Percentiles rank a stretch among this genome's conserved stretches.
Conservation (phyloP, 30 jellyfish, hydroid and myxozoan genomes). For the Catostylus mosaicus region DNA sequence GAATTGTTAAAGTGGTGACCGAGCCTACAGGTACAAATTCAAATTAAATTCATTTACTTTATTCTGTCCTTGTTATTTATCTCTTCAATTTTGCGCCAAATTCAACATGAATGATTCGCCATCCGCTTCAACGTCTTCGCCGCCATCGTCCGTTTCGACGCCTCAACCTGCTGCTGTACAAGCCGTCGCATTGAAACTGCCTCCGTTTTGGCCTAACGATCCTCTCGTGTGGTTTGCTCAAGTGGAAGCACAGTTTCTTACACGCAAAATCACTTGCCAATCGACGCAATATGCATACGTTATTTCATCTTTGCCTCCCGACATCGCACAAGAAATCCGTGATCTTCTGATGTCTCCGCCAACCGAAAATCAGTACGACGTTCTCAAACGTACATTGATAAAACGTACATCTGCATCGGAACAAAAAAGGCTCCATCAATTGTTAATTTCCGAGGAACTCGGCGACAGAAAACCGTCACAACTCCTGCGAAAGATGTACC, state of each 20-base stretch:
- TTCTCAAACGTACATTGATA: constrained; percentile 1
- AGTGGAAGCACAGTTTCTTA: constrained; percentile 22
- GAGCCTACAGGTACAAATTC: too few relatives aligned
- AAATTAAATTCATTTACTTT: too few relatives aligned
- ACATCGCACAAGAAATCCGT: constrained; percentile 37
- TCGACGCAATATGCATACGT: constrained; percentile 18
- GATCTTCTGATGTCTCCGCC: constrained; percentile 25
- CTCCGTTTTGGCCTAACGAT: constrained; percentile 52
- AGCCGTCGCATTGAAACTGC: constrained; percentile 14
- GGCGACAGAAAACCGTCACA: constrained; percentile 39
- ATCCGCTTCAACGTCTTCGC: too few relatives aligned
- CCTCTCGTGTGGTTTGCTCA: constrained; percentile 49
- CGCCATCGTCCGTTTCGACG: too few relatives aligned
- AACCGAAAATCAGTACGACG: constrained; percentile 1
- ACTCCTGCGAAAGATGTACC: constrained; percentile 31
- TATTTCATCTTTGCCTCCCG: constrained; percentile 15
- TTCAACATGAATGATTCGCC: too few relatives aligned
- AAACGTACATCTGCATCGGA: too few relatives aligned
- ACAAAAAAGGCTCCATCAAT: too few relatives aligned
- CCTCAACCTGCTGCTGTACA: constrained; percentile 26
- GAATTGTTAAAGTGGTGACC: too few relatives aligned
- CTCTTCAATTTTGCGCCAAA: too few relatives aligned
- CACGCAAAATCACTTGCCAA: constrained; percentile 18
- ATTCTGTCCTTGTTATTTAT: too few relatives aligned
- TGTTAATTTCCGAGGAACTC: constrained; percentile 25